A percentile compares a stretch with the other conserved stretches of the same genome.
Conservation (phyloP, 1,140 invertebrate species). For the Phenacoccus solenopsis region DNA sequence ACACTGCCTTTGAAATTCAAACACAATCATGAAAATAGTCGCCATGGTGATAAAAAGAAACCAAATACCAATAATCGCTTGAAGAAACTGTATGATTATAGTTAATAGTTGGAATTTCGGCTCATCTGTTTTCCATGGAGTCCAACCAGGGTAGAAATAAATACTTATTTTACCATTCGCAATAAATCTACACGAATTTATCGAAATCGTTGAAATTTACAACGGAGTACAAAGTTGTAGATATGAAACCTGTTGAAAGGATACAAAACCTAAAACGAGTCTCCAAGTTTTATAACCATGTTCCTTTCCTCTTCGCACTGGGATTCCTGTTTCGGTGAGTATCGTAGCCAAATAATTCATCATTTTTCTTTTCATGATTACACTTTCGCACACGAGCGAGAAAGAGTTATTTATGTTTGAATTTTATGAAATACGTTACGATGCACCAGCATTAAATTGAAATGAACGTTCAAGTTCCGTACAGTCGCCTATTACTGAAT, state of each 20-base stretch:
- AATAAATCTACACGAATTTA: background rate
- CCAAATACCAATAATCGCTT: background rate
- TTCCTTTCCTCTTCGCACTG: background rate
- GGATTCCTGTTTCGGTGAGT: background rate
- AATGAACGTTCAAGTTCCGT: too few relatives aligned
- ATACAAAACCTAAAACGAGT: background rate
- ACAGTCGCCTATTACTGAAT: too few relatives aligned
- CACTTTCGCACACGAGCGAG: too few relatives aligned
- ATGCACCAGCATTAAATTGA: too few relatives aligned
- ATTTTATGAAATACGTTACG: too few relatives aligned
- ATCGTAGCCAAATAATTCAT: background rate
- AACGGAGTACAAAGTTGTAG: background rate
- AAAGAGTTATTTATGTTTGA: too few relatives aligned
- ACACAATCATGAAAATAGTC: background rate
- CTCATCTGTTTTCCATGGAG: background rate
- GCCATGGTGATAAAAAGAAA: background rate
- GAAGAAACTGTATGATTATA: background rate
- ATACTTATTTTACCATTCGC: background rate
- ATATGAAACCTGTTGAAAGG: background rate
- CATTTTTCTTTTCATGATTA: background rate
- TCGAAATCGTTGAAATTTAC: background rate
- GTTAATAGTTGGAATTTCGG: background rate
- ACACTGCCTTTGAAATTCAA: background rate
- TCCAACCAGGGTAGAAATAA: background rate
- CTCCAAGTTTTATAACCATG: background rate